Percentiles rank a stretch among this genome's conserved stretches.
Conservation (phyloP, 2,888 invertebrate species). For the Hirtodrosophila cameraria region DNA sequence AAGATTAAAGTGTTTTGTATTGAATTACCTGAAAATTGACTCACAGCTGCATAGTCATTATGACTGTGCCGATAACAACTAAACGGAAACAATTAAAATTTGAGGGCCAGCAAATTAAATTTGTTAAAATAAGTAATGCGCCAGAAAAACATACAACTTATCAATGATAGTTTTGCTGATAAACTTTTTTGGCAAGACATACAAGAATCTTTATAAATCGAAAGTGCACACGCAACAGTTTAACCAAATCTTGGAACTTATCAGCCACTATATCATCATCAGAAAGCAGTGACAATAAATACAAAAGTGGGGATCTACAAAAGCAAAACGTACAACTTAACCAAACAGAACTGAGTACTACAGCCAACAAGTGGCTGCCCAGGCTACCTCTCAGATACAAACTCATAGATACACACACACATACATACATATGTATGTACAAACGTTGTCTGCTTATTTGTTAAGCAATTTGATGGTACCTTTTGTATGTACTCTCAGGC, state of each 20-base stretch:
- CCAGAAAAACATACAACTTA: constrained; percentile 6
- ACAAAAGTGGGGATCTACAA: constrained; percentile 13
- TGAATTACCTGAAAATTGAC: constrained; percentile 38
- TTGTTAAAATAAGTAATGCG: constrained; percentile 3
- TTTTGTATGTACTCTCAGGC: constrained; percentile 27
- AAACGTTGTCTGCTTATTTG: constrained; percentile 45
- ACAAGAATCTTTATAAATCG: constrained; percentile 37
- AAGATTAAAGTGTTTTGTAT: constrained; percentile 5
- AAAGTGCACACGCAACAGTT: constrained; percentile 54
- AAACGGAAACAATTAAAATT: constrained; percentile 24
- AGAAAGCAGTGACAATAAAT: constrained; percentile 26
- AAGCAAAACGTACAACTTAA: constrained; percentile 40
- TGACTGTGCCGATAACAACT: constrained; percentile 37
- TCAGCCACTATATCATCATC: constrained; percentile 51
- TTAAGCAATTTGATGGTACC: constrained; percentile 67
- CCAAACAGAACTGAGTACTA: constrained; percentile 33
- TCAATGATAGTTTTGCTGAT: constrained; percentile 52
- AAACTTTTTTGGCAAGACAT: constrained; percentile 33
- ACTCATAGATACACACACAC: constrained; percentile 27
- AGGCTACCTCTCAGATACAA: constrained; percentile 22
- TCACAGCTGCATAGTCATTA: constrained; percentile 31
- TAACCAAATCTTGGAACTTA: constrained; percentile 31
- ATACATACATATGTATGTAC: constrained; percentile 9
- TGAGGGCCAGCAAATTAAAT: background rate
- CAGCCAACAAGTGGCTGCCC: constrained; percentile 37